phyloP scores from a whole-genome alignment of 2,888 invertebrate genomes.

The Dynastes tityus region DNA sequence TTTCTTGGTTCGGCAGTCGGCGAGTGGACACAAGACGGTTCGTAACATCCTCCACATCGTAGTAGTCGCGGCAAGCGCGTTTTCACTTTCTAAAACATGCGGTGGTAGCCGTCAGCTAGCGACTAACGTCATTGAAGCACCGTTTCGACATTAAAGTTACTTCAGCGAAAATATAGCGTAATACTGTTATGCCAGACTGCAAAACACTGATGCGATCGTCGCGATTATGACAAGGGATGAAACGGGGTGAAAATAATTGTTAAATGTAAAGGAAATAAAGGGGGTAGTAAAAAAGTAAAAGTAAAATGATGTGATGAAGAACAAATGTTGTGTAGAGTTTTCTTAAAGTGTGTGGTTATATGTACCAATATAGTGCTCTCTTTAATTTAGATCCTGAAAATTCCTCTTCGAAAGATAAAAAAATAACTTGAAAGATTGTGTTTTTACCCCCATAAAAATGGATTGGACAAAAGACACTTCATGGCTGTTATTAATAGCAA shows the following conservation, averaged over 20 bases:
- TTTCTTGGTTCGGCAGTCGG: constrained; percentile 13
- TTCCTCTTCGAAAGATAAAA: too few relatives aligned
- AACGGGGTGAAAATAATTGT: too few relatives aligned
- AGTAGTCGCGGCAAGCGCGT: not conserved
- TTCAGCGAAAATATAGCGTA: not conserved
- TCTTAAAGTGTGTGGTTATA: too few relatives aligned
- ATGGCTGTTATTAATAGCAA: not conserved
- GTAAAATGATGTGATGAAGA: too few relatives aligned
- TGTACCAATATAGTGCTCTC: too few relatives aligned
- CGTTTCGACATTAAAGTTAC: constrained; percentile 27
- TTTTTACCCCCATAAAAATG: not conserved
- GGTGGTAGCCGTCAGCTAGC: not conserved
- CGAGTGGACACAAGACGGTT: constrained; percentile 31
- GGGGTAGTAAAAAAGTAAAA: too few relatives aligned
- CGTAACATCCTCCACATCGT: constrained; percentile 15
- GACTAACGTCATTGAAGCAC: constrained; percentile 26
- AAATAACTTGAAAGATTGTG: not conserved
- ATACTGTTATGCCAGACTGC: too few relatives aligned
- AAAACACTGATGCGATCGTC: not conserved
- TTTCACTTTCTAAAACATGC: constrained; percentile 47
- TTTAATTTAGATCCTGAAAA: too few relatives aligned
- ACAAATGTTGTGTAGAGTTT: too few relatives aligned
- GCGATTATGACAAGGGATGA: not conserved
- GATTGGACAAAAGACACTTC: constrained; percentile 9
- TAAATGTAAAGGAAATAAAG: too few relatives aligned